Conservation (phyloP, 1,140 invertebrate species). For the Macrocentrus cingulum region DNA sequence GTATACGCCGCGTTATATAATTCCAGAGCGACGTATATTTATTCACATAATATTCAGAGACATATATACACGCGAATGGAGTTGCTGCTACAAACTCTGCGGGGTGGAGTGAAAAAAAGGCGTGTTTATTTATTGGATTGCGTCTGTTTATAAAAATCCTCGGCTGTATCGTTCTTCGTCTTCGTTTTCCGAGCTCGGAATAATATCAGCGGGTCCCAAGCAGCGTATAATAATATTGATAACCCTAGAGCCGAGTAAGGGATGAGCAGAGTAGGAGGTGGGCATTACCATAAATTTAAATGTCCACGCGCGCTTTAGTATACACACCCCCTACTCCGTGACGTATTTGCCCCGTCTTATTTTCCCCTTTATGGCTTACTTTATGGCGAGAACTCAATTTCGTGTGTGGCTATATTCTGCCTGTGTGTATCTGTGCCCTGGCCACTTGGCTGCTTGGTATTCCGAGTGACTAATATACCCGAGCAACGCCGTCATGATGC, state of each 20-base stretch:
- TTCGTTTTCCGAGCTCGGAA: slow-evolving; percentile 7
- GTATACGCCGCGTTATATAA: too few relatives aligned
- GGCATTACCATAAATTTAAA: slow-evolving; percentile 58
- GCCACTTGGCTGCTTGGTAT: slow-evolving; percentile 37
- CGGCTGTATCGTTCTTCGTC: slow-evolving; percentile 3
- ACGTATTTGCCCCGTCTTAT: slow-evolving; percentile 34
- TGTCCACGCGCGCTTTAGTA: slow-evolving; percentile 39
- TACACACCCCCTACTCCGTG: slow-evolving; percentile 29
- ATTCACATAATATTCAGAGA: too few relatives aligned
- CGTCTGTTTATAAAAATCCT: slow-evolving; percentile 22
- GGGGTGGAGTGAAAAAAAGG: neutral
- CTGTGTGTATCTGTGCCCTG: neutral
- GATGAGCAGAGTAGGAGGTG: slow-evolving; percentile 34
- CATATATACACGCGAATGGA: too few relatives aligned
- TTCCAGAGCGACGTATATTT: too few relatives aligned
- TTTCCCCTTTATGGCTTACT: slow-evolving; percentile 52
- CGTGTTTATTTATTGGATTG: slow-evolving; percentile 24
- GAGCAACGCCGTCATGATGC: slow-evolving; percentile 41
- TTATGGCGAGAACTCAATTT: slow-evolving; percentile 59
- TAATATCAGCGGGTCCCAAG: slow-evolving; percentile 12
- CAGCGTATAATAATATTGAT: slow-evolving; percentile 44
- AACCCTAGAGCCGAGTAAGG: slow-evolving; percentile 32
- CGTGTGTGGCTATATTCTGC: slow-evolving; percentile 18
- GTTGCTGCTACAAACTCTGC: too few relatives aligned
- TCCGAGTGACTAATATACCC: slow-evolving; percentile 44